Base-by-base conservation (phyloP, 1,140 invertebrate genomes). In the Drosophila albomicans region DNA sequence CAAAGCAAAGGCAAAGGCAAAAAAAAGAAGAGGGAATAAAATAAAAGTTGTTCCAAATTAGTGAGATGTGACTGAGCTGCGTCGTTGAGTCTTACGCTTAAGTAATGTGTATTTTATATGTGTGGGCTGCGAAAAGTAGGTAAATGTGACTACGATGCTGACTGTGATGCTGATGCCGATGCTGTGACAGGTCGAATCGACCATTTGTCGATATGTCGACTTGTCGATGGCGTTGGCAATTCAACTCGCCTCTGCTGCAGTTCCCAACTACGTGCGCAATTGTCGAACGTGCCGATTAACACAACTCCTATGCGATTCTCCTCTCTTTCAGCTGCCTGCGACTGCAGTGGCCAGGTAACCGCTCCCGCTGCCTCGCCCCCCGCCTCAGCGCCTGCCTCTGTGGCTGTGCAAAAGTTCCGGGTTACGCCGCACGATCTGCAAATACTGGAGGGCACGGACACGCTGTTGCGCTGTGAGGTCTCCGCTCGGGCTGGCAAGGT, bases 381-480 rank as follows among this genome's bases (percentile, higher is more conserved):
- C 20, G 20, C 20, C 20, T 25, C 20, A 25, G 45, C 51, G 1
- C 11, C 61, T 7, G 68, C 76, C 93, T 93, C 45, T 5, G 48
- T 49, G 0, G 59, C 71, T 8, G 79, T 91, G 84, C 97, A 98
- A 93, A 96, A 95, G 92, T 98, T 98, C 92, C 93, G 96, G 73
- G 94, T 97, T 48, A 94, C 94, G 38, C 97, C 97, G 1, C 94
- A 95, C 56, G 95, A 97, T 92, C 94, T 95, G 54, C 95, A 95
- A 78, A 97, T 98, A 15, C 95, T 96, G 63, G 97, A 98, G 92
- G 97, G 97, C 69, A 94, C 96, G 1, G 96, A 96, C 70, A 96
- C 96, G 1, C 95, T 96, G 30, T 93, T 99, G 59, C 95, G 96
- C 75, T 99, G 98, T 92, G 96, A 96, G 82, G 95, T 99, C 2